Evolutionary conservation across 64 coral and sea anemone genomes (phyloP), one percentile per base, ranked within the genome.

Genomic region (Catalaphyllia jardinei): DNA sequence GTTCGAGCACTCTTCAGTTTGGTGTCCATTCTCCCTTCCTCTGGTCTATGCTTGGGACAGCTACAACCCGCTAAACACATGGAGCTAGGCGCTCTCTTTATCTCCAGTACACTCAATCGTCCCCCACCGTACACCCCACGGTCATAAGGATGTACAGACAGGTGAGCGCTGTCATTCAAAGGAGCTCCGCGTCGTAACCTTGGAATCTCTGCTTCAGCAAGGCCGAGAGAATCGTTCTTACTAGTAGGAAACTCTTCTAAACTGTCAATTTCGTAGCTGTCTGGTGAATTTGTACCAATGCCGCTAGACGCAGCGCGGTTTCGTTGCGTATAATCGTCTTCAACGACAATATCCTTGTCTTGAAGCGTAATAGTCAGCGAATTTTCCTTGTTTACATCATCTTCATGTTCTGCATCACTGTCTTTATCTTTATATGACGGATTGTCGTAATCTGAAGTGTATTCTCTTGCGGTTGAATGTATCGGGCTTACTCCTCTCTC

Each of bases 401-500:
- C 42, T 46, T 46, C 42, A 46, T 46, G 42, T 46, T 46, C 42
- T 8, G 42, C 42, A 4, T 46, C 42, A 46, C 42, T 46, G 42
- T 46, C 42, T 5, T 46, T 46, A 46, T 46, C 42, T 46, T 46
- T 46, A 46, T 82, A 31, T 50, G 39, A 62, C 29, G 60, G 27
- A 11, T 30, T 19, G 22, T 57, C 1, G 22, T 61, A 29, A 65
- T 31, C 72, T 20, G 42, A 46, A 46, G 42, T 46, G 5, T 46
- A 46, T 46, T 46, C 42, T 46, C 35, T 29, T 54, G 4, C 29
- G 18, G 25, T 71, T 22, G 31, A 18, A 18, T 71, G 75, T 51
- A 93, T 88, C 12, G 91, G 94, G 78, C 91, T 96, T 31, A 77
- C 80, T 33, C 94, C 62, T 71, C 50, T 86, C 39, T 96, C 88